Conservation (phyloP, 2,113 vertebrate species). For the Propithecus coquereli region DNA sequence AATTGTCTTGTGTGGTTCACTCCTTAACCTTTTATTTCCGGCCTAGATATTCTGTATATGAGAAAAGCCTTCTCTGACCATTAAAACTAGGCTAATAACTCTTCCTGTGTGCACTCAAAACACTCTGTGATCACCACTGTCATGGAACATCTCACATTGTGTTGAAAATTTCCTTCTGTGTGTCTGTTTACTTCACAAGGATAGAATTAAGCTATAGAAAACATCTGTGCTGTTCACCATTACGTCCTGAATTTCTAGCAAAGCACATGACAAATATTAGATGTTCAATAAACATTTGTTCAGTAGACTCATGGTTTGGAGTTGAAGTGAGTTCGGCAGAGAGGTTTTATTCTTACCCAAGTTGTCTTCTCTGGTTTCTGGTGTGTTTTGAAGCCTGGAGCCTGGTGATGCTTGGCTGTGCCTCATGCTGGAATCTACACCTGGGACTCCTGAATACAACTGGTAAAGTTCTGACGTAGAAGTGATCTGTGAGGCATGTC, state of each 20-base stretch:
- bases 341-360: not conserved
- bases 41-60: not conserved
- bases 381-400: not conserved
- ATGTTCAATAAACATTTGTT: not conserved
- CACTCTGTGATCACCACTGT: not conserved
- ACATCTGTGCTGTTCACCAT: not conserved
- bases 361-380: not conserved
- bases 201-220: not conserved
- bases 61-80: not conserved
- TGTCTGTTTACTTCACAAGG: not conserved
- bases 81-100: not conserved
- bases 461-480: not conserved
- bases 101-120: not conserved
- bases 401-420: not conserved
- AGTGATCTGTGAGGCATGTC: not conserved
- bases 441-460: not conserved
- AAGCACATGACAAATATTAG: not conserved
- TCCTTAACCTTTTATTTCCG: not conserved
- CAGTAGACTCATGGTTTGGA: not conserved
- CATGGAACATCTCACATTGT: not conserved
- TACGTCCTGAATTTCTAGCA: not conserved
- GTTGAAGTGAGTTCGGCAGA: not conserved
- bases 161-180: not conserved
- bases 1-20: not conserved
- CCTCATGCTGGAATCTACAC: not conserved